Evolutionary conservation across 2,113 vertebrate genomes (phyloP).

Genomic region (Sylvicapra grimmia): DNA sequence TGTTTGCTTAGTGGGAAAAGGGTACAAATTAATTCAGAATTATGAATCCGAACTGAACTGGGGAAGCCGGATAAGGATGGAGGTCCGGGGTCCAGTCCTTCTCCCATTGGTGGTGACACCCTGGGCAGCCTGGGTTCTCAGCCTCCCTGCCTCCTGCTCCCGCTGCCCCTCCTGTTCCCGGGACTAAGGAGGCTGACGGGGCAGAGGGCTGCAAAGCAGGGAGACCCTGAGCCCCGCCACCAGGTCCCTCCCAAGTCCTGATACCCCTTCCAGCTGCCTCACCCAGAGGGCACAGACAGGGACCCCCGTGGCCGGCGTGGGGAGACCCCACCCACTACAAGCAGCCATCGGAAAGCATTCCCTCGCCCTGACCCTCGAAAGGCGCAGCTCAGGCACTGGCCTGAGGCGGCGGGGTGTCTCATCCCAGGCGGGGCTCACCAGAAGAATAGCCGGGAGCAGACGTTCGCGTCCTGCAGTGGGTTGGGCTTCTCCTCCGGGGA

Average conservation of each 20-base stretch:
- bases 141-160: not conserved
- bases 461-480: not conserved
- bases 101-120: accelerated
- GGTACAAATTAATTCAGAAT: not conserved
- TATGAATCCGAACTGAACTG: not conserved
- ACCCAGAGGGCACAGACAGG: not conserved
- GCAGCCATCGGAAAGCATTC: not conserved
- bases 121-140: not conserved
- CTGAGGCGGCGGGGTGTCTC: not conserved
- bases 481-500: not conserved
- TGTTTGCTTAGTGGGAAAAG: not conserved
- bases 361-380: not conserved
- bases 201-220: not conserved
- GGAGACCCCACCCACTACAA: no score
- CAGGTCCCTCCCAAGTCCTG: not conserved
- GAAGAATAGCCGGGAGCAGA: slow-evolving; percentile 73
- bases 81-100: accelerated
- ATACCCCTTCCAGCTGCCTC: accelerated
- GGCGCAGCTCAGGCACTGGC: not conserved
- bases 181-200: not conserved
- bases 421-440: slow-evolving; percentile 64
- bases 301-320: not conserved
- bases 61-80: not conserved
- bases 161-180: not conserved
- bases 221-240: not conserved